phyloP scores from a whole-genome alignment of 2,113 vertebrate species.

The Vulpes vulpes region DNA sequence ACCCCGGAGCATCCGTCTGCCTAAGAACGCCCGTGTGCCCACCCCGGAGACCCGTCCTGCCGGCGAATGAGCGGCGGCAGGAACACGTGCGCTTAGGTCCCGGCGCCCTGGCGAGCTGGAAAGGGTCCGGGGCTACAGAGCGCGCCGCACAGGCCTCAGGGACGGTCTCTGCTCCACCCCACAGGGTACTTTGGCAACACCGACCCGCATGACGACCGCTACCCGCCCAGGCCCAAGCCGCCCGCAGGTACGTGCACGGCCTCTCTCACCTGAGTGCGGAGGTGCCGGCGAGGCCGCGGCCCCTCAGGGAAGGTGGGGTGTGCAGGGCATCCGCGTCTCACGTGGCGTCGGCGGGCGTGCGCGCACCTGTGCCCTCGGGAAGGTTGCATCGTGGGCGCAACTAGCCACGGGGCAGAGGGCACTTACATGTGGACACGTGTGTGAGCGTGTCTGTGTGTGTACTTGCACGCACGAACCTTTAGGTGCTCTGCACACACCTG shows the following conservation, averaged over 20 bases:
- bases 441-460: fast-evolving
- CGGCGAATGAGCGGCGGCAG: no score
- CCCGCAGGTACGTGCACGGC: neutral
- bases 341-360: fast-evolving
- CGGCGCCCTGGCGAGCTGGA: neutral
- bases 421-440: fast-evolving
- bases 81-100: neutral
- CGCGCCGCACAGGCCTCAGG: fast-evolving
- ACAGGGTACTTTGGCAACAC: neutral
- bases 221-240: neutral
- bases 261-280: neutral
- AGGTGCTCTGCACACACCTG: neutral
- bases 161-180: fast-evolving
- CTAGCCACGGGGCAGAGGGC: neutral
- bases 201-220: fast-evolving
- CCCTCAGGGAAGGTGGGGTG: fast-evolving
- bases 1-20: no score
- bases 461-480: fast-evolving
- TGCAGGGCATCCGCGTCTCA: fast-evolving
- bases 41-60: no score
- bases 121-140: fast-evolving
- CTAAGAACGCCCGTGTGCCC: no score
- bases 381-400: fast-evolving
- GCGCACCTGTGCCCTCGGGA: fast-evolving
- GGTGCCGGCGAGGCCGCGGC: fast-evolving